Evolutionary conservation across 2,113 vertebrate genomes (phyloP), one percentile per base, ranked within the genome.

Genomic region (Cyprinodon brontotheroides): DNA sequence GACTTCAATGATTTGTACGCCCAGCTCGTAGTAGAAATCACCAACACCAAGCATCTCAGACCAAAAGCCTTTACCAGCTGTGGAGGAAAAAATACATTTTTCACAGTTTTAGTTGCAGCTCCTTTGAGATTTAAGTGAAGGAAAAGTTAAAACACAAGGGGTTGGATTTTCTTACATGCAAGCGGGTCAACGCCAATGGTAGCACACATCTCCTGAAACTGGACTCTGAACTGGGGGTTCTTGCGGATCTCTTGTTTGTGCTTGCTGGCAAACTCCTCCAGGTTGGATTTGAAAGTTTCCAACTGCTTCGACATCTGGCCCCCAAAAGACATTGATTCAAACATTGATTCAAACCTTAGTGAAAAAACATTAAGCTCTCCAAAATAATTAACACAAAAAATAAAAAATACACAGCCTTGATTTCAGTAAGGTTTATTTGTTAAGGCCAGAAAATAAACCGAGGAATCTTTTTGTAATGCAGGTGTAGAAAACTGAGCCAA

Each of bases 11-110:
- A 99, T 97, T 92, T 99, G 98, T 15, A 99, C 98, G 0, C 98
- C 98, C 0, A 99, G 93, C 68, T 99, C 98, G 3, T 99, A 99
- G 88, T 99, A 99, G 80, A 99, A 99, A 83, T 99, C 98, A 39
- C 98, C 98, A 1, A 99, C 96, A 0, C 98, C 97, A 1, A 99
- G 89, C 97, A 99, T 97, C 93, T 99, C 97, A 0, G 98, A 97
- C 98, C 98, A 99, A 85, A 99, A 99, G 17, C 98, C 98, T 95
- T 99, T 99, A 0, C 98, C 97, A 70, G 98, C 97, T 99, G 87
- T 79, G 53, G 13, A 41, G 47, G 65, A 38, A 61, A 53, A 63
- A 53, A 71, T 8, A 61, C 7, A 4, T n/a, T 61, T 47, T 62
- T 72, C 43, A 62, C 40, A 5, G n/a, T 39, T 39, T 65, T 41